phyloP scores from a whole-genome alignment of 2,797 vertebrate genomes.

The Coilia nasus region DNA sequence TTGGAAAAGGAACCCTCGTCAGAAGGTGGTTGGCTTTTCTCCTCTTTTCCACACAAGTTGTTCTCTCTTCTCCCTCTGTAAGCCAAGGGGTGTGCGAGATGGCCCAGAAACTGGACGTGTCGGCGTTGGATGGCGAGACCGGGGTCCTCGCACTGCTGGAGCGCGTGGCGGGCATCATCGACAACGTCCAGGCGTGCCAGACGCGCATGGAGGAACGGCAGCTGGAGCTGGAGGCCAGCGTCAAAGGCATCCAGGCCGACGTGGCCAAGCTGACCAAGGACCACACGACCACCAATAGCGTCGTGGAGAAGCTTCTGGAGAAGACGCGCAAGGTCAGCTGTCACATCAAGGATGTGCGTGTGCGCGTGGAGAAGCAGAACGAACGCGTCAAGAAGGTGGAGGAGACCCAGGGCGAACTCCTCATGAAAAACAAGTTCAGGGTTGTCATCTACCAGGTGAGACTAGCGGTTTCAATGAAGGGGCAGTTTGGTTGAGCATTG shows the following conservation, averaged over 20 bases:
- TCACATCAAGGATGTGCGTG: constrained; percentile 91
- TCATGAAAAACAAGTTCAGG: constrained; percentile 96
- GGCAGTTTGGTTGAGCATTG: not conserved
- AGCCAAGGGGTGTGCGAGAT: constrained; percentile 50
- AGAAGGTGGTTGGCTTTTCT: not conserved
- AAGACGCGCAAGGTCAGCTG: constrained; percentile 94
- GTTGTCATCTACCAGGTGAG: constrained; percentile 96
- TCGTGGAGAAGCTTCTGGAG: constrained; percentile 87
- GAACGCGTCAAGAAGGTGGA: constrained; percentile 88
- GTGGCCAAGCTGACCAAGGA: constrained; percentile 87
- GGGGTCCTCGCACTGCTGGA: constrained; percentile 89
- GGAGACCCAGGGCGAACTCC: constrained; percentile 90
- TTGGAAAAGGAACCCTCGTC: not conserved
- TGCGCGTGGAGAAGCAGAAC: constrained; percentile 91
- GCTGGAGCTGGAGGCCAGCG: constrained; percentile 85
- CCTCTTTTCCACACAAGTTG: not conserved
- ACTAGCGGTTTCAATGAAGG: not conserved
- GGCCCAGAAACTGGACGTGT: constrained; percentile 71
- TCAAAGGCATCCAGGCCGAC: constrained; percentile 91
- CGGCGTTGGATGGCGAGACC: constrained; percentile 73
- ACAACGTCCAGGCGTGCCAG: constrained; percentile 90
- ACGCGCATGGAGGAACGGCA: constrained; percentile 94
- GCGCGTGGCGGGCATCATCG: constrained; percentile 91
- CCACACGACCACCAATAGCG: constrained; percentile 82
- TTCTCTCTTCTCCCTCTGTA: not conserved